Base-by-base conservation (phyloP, 2,888 invertebrate genomes). In the Tigriopus californicus region DNA sequence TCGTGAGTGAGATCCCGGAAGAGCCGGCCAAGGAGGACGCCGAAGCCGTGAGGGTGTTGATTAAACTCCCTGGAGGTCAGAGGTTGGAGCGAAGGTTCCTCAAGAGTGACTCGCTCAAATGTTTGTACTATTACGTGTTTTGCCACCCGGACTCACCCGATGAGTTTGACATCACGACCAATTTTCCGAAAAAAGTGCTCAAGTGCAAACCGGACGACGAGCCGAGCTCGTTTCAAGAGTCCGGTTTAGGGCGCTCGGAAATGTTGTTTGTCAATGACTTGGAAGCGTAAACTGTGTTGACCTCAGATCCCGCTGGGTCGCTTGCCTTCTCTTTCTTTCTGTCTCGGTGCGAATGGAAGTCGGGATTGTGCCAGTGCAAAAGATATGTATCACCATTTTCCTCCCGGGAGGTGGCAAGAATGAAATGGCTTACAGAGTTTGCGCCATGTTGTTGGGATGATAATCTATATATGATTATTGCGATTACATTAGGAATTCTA, bases 191-290 rank as follows among this genome's bases (percentile, higher is more conserved):
- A 69, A 80, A 87, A 63, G 80, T 84, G 62, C 74, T 95, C 59
- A 77, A 80, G 4, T 81, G 82, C 68, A 71, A 73, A 51, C 79
- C 80, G 1, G 66, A 66, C 3, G 61, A 70, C 12, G 72, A 74
- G 48, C 72, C 78, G 6, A 70, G 75, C 60, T 81, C 82, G 24
- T 76, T 92, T 58, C 73, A 73, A 61, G 81, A 86, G 62, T 84
- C 82, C 22, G 92, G 92, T 20, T 78, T 95, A 44, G 85, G 84
- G 64, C 83, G 85, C 71, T 80, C 87, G 60, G 92, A 92, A 73
- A 88, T 94, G 69, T 76, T 95, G 52, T 94, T 92, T 73, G 85
- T 95, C 47, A 88, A 90, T 67, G 92, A 95, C 74, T 77, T 89
- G 68, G 92, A 95, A 68, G 92, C 78, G 61, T 78, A 68, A 72